These are phyloP conservation scores for Crotalus viridis DNA, from an alignment of 2,113 vertebrate genomes.

Conservation along the genomic window DNA sequence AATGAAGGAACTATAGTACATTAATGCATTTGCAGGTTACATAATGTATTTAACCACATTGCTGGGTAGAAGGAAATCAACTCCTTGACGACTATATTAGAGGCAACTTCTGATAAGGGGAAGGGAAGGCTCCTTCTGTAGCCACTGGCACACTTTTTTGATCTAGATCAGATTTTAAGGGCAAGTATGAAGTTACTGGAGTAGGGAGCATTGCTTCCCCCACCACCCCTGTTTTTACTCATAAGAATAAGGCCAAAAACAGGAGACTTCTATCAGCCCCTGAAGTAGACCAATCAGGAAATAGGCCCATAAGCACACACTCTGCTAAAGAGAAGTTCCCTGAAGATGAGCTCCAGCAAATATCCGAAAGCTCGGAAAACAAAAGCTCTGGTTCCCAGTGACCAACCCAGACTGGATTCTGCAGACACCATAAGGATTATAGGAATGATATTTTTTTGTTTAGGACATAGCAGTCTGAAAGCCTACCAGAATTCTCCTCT, in stretches of 20 bases:
- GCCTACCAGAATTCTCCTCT: background rate
- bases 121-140: background rate
- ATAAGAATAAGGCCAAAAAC: background rate
- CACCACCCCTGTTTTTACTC: background rate
- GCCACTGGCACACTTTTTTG: background rate
- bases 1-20: background rate
- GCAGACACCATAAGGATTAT: background rate
- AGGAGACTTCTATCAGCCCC: background rate
- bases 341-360: too few species aligned
- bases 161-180: background rate
- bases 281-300: background rate
- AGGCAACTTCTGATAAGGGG: background rate
- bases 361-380: background rate
- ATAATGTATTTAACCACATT: background rate
- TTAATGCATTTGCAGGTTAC: constrained; percentile 12
- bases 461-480: background rate
- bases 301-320: background rate
- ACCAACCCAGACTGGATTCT: background rate
- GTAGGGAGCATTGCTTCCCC: background rate
- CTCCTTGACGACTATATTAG: background rate
- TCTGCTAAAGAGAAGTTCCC: too few species aligned
- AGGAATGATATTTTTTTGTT: background rate
- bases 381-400: background rate
- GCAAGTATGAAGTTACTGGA: background rate
- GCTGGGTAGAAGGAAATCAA: background rate